Evolutionary conservation across 64 coral and sea anemone genomes (phyloP).

Genomic region (Orbicella faveolata): DNA sequence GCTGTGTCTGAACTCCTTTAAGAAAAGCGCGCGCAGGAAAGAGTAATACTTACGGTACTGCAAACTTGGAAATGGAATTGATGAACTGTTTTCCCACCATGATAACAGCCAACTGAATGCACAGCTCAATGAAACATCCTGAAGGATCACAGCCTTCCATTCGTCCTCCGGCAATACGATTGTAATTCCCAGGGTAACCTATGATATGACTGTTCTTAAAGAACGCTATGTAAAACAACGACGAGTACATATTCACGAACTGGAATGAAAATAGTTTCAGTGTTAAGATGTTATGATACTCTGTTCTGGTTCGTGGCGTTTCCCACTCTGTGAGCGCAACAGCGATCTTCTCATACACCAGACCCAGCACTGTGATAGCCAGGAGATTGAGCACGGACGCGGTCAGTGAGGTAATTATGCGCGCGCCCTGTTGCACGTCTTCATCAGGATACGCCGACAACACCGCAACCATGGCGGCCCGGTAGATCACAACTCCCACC

Average conservation of each 20-base stretch:
- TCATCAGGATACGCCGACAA: constrained; percentile 70
- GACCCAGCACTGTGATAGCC: constrained; percentile 81
- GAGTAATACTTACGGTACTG: constrained; percentile 83
- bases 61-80: constrained; percentile 72
- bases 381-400: constrained; percentile 84
- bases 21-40: neutral
- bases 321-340: constrained; percentile 93
- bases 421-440: constrained; percentile 76
- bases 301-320: constrained; percentile 76
- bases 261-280: constrained; percentile 95
- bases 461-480: constrained; percentile 80
- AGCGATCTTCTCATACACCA: constrained; percentile 79
- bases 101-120: constrained; percentile 93
- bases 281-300: constrained; percentile 79
- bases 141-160: constrained; percentile 97
- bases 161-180: constrained; percentile 65
- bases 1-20: neutral
- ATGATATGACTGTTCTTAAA: constrained; percentile 84
- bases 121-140: constrained; percentile 95
- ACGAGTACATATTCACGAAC: constrained; percentile 94
- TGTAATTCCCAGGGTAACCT: constrained; percentile 81
- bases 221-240: constrained; percentile 97
- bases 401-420: constrained; percentile 82
- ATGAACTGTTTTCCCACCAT: constrained; percentile 94
- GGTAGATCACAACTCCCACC: constrained; percentile 82